These are phyloP conservation scores for Sisyra nigra DNA, from an alignment of 2,888 invertebrate species.

Conservation along the genomic window DNA sequence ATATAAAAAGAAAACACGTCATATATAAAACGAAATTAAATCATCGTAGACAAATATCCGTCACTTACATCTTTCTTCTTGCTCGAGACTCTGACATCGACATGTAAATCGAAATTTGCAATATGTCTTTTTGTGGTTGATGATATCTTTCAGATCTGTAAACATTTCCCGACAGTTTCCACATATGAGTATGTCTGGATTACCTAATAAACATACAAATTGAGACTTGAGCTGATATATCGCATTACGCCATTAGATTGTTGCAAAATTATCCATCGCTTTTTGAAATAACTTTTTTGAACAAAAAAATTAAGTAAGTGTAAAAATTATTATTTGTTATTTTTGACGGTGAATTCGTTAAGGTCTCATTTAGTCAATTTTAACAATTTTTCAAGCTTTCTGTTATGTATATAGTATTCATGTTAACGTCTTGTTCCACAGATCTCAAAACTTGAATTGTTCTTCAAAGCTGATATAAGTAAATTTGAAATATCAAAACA, in stretches of 20 bases:
- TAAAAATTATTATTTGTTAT: background rate
- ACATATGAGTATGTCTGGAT: constrained; percentile 62
- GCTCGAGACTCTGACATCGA: constrained; percentile 39
- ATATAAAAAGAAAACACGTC: background rate
- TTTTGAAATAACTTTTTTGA: background rate
- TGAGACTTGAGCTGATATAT: background rate
- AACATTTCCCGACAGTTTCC: constrained; percentile 64
- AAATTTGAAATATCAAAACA: no score
- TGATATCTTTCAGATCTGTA: constrained; percentile 50
- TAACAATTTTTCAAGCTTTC: no score
- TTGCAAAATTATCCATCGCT: no score
- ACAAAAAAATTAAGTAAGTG: background rate
- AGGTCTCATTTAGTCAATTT: no score
- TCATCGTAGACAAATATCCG: background rate
- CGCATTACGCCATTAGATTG: background rate
- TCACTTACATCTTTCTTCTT: constrained; percentile 1
- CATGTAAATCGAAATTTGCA: constrained; percentile 57
- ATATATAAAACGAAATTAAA: constrained; percentile 1
- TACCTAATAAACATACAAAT: constrained; percentile 15
- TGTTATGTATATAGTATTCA: no score
- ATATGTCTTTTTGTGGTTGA: constrained; percentile 58
- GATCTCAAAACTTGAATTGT: no score
- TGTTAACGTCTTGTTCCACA: no score
- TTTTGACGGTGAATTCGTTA: no score
- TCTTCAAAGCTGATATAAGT: no score